Conservation (phyloP, 92 coral and sea anemone genomes). For the Epizoanthus fatuus region DNA sequence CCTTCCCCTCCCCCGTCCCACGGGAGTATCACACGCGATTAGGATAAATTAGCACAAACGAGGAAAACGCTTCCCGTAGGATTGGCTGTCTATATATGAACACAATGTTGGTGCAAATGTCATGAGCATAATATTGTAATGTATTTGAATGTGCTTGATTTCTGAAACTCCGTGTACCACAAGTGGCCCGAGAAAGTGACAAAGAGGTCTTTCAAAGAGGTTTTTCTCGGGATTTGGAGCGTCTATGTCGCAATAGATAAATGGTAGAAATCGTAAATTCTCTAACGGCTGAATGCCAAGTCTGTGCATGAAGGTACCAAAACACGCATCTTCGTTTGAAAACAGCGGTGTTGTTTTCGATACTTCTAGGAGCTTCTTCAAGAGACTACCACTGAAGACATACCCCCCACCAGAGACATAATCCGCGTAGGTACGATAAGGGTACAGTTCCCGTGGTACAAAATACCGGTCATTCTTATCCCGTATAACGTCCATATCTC, state of each 20-base stretch:
- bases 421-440: conserved; percentile 54
- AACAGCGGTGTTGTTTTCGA: conserved; percentile 62
- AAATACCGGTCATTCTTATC: conserved; percentile 73
- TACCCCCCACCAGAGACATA: conserved; percentile 92
- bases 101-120: conserved; percentile 78
- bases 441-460: conserved; percentile 62
- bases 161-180: conserved; percentile 77
- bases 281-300: conserved; percentile 62
- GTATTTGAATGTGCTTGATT: conserved; percentile 70
- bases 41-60: neutral
- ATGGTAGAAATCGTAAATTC: conserved; percentile 73
- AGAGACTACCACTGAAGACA: conserved; percentile 78
- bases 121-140: conserved; percentile 80
- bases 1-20: too few relatives aligned
- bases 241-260: conserved; percentile 68
- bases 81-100: conserved; percentile 50
- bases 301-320: conserved; percentile 74
- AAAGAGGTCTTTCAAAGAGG: conserved; percentile 72
- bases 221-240: neutral
- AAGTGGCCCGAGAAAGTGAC: conserved; percentile 81
- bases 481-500: conserved; percentile 68
- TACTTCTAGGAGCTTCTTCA: conserved; percentile 57
- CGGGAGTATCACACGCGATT: too few relatives aligned
- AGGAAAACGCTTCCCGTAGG: conserved; percentile 5
- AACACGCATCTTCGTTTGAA: conserved; percentile 89